Percentiles rank a stretch among this genome's conserved stretches.
Evolutionary conservation across 2,113 vertebrate genomes (phyloP).

Genomic region (Orientallactaga bullata): DNA sequence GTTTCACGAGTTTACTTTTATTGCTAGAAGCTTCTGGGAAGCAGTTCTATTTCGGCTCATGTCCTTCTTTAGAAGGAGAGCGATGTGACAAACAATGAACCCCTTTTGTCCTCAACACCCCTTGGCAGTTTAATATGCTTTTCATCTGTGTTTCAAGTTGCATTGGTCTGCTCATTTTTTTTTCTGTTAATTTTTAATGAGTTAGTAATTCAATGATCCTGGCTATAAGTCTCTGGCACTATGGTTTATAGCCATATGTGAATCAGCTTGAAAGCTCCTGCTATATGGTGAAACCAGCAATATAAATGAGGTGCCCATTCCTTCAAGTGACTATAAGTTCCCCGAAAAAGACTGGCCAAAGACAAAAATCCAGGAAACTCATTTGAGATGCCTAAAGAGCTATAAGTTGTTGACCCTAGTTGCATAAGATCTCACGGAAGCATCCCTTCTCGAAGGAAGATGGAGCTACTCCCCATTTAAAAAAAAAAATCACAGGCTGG

Average conservation of each 20-base stretch:
- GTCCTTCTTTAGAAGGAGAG: not conserved
- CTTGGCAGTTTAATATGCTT: not conserved
- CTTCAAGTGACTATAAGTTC: not conserved
- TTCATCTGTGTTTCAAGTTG: not conserved
- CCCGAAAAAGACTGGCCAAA: not conserved
- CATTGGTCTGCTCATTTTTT: constrained; percentile 45
- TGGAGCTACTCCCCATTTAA: no score
- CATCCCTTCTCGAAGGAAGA: no score
- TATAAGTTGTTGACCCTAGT: not conserved
- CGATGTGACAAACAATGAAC: not conserved
- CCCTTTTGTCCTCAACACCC: not conserved
- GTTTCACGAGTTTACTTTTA: constrained; percentile 44
- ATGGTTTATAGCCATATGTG: not conserved
- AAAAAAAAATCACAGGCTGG: no score
- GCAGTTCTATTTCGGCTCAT: constrained; percentile 5
- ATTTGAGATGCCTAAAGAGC: not conserved
- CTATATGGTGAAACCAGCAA: constrained; percentile 16
- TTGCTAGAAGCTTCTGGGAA: constrained; percentile 55
- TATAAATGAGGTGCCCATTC: constrained; percentile 21
- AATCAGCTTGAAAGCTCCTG: constrained; percentile 29
- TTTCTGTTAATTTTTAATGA: constrained; percentile 67
- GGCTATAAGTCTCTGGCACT: not conserved
- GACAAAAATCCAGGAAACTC: not conserved
- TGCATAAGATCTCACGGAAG: not conserved
- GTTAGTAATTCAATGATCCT: constrained; percentile 58